Base-by-base conservation (phyloP, 2,888 invertebrate species). In the Chironomus riparius region DNA sequence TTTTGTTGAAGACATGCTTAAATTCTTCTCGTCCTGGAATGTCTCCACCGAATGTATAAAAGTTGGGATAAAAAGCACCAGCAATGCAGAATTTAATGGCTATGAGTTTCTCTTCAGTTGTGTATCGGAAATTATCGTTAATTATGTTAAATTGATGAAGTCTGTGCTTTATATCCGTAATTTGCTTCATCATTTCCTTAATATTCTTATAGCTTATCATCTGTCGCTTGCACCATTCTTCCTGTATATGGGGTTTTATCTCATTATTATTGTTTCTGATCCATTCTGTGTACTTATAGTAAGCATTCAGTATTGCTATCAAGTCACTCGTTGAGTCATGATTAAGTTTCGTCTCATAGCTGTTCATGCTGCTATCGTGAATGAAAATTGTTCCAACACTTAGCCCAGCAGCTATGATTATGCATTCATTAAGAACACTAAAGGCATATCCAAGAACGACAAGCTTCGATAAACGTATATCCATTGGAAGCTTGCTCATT, bases 11-110 rank as follows among this genome's bases (percentile, higher is more conserved):
- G 3, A 69, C n/a, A 18, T 13, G 24, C 28, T 21, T 68, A n/a
- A 7, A 84, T 80, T 47, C 88, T 87, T 65, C 68, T 2, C 74
- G 65, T 12, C 7, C 12, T 3, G 74, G 74, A 15, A 21, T 24
- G 1, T 65, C 10, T 1, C 74, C 74, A 21, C 74, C 74, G 21
- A 74, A 74, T 21, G 90, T 83, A 84, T 94, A 97, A 83, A 93
- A 97, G 83, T 97, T 91, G 0, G 98, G 98, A 85, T 96, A 98
- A 83, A 96, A 96, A 1, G 97, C 96, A 5, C 84, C 84, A 4
- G 83, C 81, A 68, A 83, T 82, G 21, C 82, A 78, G 2, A 90
- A 89, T 84, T 92, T 92, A 0, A 92, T 82, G n/a, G 92, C 83
- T 0, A 90, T 83, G 0, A 87, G 84, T 74, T 86, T 87, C 79